These are phyloP conservation scores for Mus pahari DNA, from an alignment of 2,113 vertebrate species.

Conservation along the genomic window DNA sequence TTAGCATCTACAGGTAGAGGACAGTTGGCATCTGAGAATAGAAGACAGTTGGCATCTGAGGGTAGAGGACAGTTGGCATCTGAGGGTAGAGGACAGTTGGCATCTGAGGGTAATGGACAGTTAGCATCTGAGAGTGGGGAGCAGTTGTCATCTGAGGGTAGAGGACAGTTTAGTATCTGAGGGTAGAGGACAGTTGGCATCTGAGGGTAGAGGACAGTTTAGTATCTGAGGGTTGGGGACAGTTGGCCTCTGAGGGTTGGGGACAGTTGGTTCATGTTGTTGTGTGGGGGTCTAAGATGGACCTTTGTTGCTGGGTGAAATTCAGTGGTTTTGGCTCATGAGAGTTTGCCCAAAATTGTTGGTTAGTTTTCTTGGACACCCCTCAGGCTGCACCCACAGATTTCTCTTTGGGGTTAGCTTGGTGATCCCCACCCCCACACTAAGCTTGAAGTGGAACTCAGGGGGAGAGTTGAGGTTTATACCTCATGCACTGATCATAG, in stretches of 20 bases:
- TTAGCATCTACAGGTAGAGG: not conserved
- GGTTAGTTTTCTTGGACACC: slow-evolving; percentile 74
- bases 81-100: not conserved
- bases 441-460: slow-evolving; percentile 71
- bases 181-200: not conserved
- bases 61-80: not conserved
- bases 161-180: not conserved
- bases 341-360: slow-evolving; percentile 71
- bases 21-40: not conserved
- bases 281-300: slow-evolving; percentile 62
- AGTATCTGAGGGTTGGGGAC: not conserved
- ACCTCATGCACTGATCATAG: slow-evolving; percentile 69
- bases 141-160: not conserved
- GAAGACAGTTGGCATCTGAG: not conserved
- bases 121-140: not conserved
- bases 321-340: slow-evolving; percentile 73
- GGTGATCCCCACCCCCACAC: slow-evolving; percentile 72
- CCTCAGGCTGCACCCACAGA: slow-evolving; percentile 68
- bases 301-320: slow-evolving; percentile 69
- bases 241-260: not conserved
- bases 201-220: not conserved
- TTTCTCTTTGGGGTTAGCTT: slow-evolving; percentile 72
- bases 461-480: slow-evolving; percentile 68
- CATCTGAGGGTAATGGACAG: not conserved
- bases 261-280: not conserved